phyloP scores from a whole-genome alignment of 2,113 vertebrate genomes.

The Delphinapterus leucas region DNA sequence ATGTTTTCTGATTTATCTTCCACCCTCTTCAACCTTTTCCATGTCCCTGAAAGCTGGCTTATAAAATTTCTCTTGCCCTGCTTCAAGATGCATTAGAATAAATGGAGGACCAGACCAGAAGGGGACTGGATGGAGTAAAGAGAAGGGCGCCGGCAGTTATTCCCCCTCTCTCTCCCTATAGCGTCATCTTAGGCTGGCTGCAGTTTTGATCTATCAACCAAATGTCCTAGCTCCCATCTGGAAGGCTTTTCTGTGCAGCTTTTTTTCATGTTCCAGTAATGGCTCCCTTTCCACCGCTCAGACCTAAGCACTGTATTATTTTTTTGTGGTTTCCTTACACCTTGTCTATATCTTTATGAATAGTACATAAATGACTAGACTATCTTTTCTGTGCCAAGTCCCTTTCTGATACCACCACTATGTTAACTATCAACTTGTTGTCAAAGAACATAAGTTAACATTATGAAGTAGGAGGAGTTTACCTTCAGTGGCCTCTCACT shows the following conservation, averaged over 20 bases:
- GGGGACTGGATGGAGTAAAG: rapidly evolving
- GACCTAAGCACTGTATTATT: background rate
- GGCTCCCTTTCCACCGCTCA: background rate
- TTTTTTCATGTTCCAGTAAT: background rate
- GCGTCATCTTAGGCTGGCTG: too few relatives aligned
- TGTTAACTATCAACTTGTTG: background rate
- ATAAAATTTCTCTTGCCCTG: background rate
- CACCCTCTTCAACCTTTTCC: background rate
- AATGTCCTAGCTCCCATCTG: background rate
- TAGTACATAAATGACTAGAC: background rate
- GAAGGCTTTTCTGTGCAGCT: background rate
- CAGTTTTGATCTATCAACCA: background rate
- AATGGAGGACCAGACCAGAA: background rate
- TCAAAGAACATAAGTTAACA: background rate
- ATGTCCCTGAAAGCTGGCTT: background rate
- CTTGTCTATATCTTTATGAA: background rate
- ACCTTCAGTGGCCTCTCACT: background rate
- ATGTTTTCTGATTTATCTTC: background rate
- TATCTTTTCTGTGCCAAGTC: background rate
- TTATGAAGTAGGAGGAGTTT: background rate
- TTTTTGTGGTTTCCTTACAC: background rate
- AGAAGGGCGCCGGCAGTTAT: rapidly evolving
- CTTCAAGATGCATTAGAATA: background rate
- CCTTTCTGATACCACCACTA: background rate
- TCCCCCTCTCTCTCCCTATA: background rate